Percentiles rank a stretch among this genome's conserved stretches.
Conservation (phyloP, 2,888 invertebrate species). For the Parnassius smintheus region DNA sequence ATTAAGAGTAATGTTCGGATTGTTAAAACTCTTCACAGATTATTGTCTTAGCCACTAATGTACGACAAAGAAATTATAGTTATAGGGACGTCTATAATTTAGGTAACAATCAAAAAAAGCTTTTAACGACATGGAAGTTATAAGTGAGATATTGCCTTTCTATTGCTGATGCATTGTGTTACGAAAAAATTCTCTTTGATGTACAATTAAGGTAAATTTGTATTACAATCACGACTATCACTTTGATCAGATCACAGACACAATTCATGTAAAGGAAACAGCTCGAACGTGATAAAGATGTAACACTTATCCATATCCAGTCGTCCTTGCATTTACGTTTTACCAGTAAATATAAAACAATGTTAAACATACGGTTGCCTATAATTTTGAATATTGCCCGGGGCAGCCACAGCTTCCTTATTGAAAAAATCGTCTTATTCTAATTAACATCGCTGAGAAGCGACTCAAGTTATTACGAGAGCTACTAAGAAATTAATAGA, state of each 20-base stretch:
- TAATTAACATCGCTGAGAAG: conserved; percentile 32
- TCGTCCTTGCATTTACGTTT: conserved; percentile 11
- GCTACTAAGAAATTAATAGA: conserved; percentile 65
- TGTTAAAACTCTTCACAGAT: conserved; percentile 52
- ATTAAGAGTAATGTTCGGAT: conserved; percentile 62
- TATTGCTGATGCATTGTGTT: not conserved
- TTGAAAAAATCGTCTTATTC: conserved; percentile 16
- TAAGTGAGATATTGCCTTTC: not conserved
- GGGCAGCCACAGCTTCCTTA: conserved; percentile 14
- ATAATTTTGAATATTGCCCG: conserved; percentile 24
- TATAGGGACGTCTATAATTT: conserved; percentile 37
- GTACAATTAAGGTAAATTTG: conserved; percentile 9
- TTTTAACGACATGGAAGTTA: conserved; percentile 29
- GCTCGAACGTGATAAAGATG: conserved; percentile 22
- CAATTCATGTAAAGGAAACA: conserved; percentile 23
- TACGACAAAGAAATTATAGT: conserved; percentile 50
- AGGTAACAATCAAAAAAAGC: conserved; percentile 38
- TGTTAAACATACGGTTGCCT: conserved; percentile 4
- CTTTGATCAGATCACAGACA: conserved; percentile 14
- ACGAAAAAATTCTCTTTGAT: not conserved
- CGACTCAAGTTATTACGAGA: conserved; percentile 49
- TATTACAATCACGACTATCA: conserved; percentile 15
- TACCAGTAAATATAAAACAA: conserved; percentile 7
- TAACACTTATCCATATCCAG: conserved; percentile 16
- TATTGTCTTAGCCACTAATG: conserved; percentile 64